phyloP scores from a whole-genome alignment of 2,113 vertebrate species.

The Passerina amoena region DNA sequence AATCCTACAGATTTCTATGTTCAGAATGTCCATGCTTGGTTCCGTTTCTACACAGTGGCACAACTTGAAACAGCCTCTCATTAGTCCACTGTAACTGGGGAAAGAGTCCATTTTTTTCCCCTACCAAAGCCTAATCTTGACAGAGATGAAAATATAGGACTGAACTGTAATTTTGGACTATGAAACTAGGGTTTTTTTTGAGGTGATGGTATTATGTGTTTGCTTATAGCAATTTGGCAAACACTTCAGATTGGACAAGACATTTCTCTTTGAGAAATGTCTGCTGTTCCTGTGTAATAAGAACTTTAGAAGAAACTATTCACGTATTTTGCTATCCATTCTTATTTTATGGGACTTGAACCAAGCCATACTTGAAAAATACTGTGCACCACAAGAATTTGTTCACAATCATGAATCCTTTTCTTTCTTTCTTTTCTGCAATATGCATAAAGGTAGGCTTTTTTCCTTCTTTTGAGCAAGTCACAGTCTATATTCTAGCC shows the following conservation, averaged over 20 bases:
- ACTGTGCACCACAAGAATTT: not conserved
- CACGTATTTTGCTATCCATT: conserved; percentile 28
- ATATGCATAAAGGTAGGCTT: not conserved
- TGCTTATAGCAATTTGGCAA: not conserved
- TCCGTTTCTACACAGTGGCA: not conserved
- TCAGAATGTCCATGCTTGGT: not conserved
- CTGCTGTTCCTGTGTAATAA: conserved; percentile 9
- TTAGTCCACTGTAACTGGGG: not conserved
- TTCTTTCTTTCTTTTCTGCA: not conserved
- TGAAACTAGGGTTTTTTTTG: not conserved
- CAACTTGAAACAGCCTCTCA: not conserved
- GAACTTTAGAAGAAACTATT: conserved; percentile 26
- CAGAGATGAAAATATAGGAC: not conserved
- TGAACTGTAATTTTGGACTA: not conserved
- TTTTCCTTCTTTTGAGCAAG: not conserved
- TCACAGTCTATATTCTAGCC: not conserved
- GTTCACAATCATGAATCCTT: not conserved
- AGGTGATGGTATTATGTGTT: not conserved
- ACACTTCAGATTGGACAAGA: not conserved
- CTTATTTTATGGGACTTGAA: not conserved
- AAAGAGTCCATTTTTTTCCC: not conserved
- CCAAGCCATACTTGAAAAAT: conserved; percentile 40
- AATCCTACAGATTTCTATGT: not conserved
- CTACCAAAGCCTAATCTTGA: not conserved
- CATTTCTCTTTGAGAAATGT: conserved; percentile 15